phyloP scores from a whole-genome alignment of 2,797 vertebrate species.

The Hyperoplus lanceolatus region DNA sequence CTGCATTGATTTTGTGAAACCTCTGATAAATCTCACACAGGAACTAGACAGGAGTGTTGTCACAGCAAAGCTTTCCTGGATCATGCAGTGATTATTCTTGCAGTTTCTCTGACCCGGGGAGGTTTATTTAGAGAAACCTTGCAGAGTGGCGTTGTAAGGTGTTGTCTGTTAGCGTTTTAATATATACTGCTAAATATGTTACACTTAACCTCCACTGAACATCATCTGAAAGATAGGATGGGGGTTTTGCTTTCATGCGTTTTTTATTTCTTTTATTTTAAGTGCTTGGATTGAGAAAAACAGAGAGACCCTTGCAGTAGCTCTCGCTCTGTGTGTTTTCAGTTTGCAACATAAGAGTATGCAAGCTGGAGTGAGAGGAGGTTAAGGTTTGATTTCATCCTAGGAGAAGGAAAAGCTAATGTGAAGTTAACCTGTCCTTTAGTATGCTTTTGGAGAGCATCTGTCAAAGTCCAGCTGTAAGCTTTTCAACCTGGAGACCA shows the following conservation, averaged over 20 bases:
- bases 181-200: conserved; percentile 54
- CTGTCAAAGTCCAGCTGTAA: conserved; percentile 71
- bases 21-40: conserved; percentile 82
- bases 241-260: conserved; percentile 23
- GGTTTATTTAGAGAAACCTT: conserved; percentile 76
- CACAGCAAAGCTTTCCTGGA: conserved; percentile 83
- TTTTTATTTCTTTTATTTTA: not conserved
- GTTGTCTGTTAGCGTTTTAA: conserved; percentile 55
- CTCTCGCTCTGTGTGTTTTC: not conserved
- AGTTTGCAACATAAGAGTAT: conserved; percentile 17
- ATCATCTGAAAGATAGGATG: conserved; percentile 2
- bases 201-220: conserved; percentile 22
- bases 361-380: not conserved
- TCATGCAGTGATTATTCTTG: conserved; percentile 77
- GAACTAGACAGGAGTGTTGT: conserved; percentile 83
- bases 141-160: conserved; percentile 53
- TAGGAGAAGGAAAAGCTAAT: conserved; percentile 48
- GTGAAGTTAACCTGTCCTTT: conserved; percentile 77
- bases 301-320: not conserved
- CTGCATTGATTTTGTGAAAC: conserved; percentile 85
- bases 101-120: conserved; percentile 72
- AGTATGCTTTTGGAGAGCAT: conserved; percentile 72
- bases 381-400: conserved; percentile 33
- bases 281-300: not conserved
- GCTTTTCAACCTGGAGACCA: conserved; percentile 66